Evolutionary conservation across 1,140 invertebrate genomes (phyloP).

Genomic region (Lepidurus packardi): DNA sequence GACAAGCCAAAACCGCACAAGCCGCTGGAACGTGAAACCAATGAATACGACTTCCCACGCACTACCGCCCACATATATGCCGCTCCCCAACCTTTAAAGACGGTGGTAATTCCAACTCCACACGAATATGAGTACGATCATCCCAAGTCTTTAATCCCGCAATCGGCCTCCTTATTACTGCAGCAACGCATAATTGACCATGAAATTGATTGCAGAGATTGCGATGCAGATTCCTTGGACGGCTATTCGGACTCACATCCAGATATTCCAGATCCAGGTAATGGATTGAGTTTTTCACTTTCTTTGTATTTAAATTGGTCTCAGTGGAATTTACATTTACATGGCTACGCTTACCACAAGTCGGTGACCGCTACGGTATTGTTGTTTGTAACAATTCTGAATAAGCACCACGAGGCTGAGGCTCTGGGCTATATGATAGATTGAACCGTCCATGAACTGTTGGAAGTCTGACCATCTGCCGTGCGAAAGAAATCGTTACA

Average conservation of each 20-base stretch:
- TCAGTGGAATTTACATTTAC: background rate
- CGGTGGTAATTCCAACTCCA: background rate
- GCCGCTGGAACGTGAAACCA: background rate
- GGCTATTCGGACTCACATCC: conserved; percentile 11
- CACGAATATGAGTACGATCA: conserved; percentile 29
- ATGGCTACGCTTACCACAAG: background rate
- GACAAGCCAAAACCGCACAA: background rate
- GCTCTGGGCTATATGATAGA: background rate
- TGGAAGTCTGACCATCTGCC: background rate
- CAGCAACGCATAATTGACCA: conserved; percentile 13
- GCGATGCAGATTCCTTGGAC: conserved; percentile 31
- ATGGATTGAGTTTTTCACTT: too few relatives aligned
- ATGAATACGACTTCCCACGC: conserved; percentile 1
- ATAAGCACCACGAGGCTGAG: background rate
- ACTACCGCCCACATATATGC: background rate
- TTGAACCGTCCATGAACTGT: background rate
- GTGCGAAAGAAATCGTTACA: background rate
- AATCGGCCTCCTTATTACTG: conserved; percentile 29
- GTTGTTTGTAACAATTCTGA: background rate
- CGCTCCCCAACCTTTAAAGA: background rate
- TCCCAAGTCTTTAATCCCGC: conserved; percentile 29
- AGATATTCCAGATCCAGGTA: conserved; percentile 7
- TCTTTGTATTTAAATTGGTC: background rate
- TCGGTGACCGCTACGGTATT: background rate
- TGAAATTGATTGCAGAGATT: conserved; percentile 24